Base-by-base conservation (phyloP, 1,140 invertebrate species). In the Tetragnatha versicolor region DNA sequence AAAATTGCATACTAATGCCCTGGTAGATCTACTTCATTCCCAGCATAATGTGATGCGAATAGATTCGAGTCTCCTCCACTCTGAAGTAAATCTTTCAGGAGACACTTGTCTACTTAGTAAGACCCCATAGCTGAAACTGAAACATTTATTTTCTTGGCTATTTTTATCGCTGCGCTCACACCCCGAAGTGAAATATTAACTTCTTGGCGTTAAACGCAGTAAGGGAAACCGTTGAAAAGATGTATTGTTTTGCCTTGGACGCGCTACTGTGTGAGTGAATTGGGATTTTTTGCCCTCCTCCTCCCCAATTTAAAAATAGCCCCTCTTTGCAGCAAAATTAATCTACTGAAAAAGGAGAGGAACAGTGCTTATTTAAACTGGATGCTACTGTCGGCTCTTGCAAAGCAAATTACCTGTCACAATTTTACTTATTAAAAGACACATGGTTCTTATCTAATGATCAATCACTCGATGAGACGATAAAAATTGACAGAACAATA, bases 151-250 rank as follows among this genome's bases (percentile, higher is more conserved):
- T 75, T 60, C 39, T 63, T 61, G 58, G 27, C 35, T 39, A 61
- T 60, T 75, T 75, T 61, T 45, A 61, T 39, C 53, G 25, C 55
- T n/a, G 7, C 17, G 17, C 55, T 53, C 60, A 60, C 69, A 73
- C 49, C 31, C 31, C 68, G 35, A 27, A 63, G 45, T 75, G 72
- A 75, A 75, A 75, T 61, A 75, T 75, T 75, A 75, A 75, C 72
- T 75, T 63, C 31, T 35, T 39, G 39, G 72, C 39, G 55, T 45
- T 75, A 75, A 75, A 75, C 63, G 72, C 29, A 61, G 72, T 75
- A 55, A 25, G n/a, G 58, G 35, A 55, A 63, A 29, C 31, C 58
- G 72, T 51, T 75, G 72, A 75, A 75, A 75, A 75, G 72, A 75
- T 63, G 55, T 47, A 75, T 75, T 75, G 72, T 75, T 75, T 63